Evolutionary conservation across 2,888 invertebrate species (phyloP), one percentile per base, ranked within the genome.

Genomic region (Plagodis pulveraria): DNA sequence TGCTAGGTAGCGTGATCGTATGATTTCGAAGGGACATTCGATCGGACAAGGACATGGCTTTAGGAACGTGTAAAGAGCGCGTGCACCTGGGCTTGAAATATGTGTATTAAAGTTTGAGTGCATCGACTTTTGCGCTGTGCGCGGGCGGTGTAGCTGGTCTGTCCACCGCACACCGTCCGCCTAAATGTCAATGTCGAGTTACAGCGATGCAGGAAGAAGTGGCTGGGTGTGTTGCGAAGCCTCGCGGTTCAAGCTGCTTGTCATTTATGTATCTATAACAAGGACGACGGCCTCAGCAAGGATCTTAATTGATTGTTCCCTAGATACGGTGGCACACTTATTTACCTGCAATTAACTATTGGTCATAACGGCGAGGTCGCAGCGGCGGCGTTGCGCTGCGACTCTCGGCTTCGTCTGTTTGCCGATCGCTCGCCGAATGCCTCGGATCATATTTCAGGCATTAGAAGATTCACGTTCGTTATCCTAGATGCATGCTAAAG

Each of bases 101-200:
- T 68, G 72, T 70, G 46, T 47, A 73, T 69, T 60, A 58, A 62
- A 62, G 63, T 66, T 78, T 74, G 70, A 76, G 69, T 79, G 71
- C 77, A 69, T 70, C 72, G 78, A 77, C 77, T 78, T 74, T 69
- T 66, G 58, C 74, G 52, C 53, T 32, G 9, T 74, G 72, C 65
- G 69, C 55, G 45, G 76, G 76, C 76, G 76, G 74, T 68, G 65
- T 64, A 72, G 67, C 53, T 57, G 56, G 56, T 62, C 59, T 10
- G 5, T 40, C 51, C 44, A 48, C 42, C 22, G 11, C 12, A 46
- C 46, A 70, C 71, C 69, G 65, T 69, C 63, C 62, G 65, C 58
- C 70, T 81, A 89, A 91, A 90, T 89, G 90, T 90, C 91, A 90
- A 89, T 89, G 90, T 80, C 89, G 74, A 71, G 70, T 76, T 75